Evolutionary conservation across 2,888 invertebrate species (phyloP), one percentile per base, ranked within the genome.

Genomic region (Aquatica leii): DNA sequence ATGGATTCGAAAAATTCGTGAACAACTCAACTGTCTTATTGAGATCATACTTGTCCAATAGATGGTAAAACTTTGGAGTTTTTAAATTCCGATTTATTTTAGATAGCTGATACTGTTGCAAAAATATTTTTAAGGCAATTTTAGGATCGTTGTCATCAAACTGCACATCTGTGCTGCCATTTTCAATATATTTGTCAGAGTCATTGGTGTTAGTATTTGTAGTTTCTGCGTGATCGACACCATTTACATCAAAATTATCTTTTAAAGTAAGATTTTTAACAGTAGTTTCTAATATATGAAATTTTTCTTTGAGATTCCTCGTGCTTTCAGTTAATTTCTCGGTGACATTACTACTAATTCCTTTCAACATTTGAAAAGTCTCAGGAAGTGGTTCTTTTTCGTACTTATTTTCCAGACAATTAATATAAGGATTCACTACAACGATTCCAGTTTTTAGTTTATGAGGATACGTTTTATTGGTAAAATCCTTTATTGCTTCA

Each of bases 371-470:
- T 72, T 85, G 85, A 62, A 85, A 75, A 0, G 84, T 78, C 69
- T 85, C 85, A 5, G 84, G 83, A 11, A 82, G 40, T 46, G 80
- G 75, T 24, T 77, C 75, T 63, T 82, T 81, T 50, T 65, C 66
- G 6, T 62, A 61, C 49, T 69, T 70, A 21, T 43, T 67, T 12
- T 68, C 66, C 21, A 62, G 62, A 61, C 69, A 68, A n/a, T 51
- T 62, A 40, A 60, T 53, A 46, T 68, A 71, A 40, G 63, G 51
- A 70, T 82, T 82, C 66, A 87, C 82, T 15, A 86, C 80, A 71
- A 84, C 85, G 65, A 88, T 87, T 11, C 87, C 87, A 66, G 85
- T 86, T 69, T 85, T 83, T 73, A 84, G 77, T 77, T 83, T 82
- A 18, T 82, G 82, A 12, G 81, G 82, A 67, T 81, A 81, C 53